A percentile compares a stretch with the other conserved stretches of the same genome.
Conservation (phyloP, 2,888 invertebrate genomes). For the Melieria picta region DNA sequence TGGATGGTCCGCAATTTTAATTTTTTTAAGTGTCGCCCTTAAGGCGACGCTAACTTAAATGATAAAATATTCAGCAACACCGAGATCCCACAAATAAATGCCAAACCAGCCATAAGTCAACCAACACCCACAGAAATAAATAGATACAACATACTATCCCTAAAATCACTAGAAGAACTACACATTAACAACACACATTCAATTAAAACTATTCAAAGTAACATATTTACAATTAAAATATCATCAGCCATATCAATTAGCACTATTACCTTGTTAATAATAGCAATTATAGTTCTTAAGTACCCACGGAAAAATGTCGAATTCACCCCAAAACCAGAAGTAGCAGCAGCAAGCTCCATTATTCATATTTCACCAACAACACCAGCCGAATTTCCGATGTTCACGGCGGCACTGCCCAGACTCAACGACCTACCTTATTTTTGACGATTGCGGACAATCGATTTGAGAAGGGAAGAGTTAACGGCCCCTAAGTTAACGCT, state of each 20-base stretch:
- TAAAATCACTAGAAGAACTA: conserved; percentile 3
- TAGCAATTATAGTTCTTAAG: too few species aligned
- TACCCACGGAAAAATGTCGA: too few species aligned
- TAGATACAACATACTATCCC: conserved; percentile 1
- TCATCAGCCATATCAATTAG: background rate
- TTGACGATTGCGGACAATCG: conserved; percentile 4
- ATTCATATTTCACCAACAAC: background rate
- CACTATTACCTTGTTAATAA: background rate
- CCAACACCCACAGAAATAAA: conserved; percentile 8
- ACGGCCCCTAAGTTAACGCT: background rate
- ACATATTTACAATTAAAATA: background rate
- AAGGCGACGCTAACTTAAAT: too few species aligned
- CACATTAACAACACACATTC: conserved; percentile 11
- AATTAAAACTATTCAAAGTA: conserved; percentile 3
- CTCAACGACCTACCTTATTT: background rate
- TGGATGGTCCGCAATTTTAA: too few species aligned
- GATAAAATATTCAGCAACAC: background rate
- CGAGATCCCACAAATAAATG: conserved; percentile 1
- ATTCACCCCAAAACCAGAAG: too few species aligned
- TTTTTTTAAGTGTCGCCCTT: too few species aligned
- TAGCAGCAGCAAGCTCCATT: too few species aligned
- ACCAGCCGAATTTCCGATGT: background rate
- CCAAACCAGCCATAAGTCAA: background rate
- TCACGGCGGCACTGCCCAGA: background rate
- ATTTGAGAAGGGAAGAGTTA: background rate